These are phyloP conservation scores for Stramonita haemastoma DNA, from an alignment of 2,888 invertebrate species.

Conservation along the genomic window DNA sequence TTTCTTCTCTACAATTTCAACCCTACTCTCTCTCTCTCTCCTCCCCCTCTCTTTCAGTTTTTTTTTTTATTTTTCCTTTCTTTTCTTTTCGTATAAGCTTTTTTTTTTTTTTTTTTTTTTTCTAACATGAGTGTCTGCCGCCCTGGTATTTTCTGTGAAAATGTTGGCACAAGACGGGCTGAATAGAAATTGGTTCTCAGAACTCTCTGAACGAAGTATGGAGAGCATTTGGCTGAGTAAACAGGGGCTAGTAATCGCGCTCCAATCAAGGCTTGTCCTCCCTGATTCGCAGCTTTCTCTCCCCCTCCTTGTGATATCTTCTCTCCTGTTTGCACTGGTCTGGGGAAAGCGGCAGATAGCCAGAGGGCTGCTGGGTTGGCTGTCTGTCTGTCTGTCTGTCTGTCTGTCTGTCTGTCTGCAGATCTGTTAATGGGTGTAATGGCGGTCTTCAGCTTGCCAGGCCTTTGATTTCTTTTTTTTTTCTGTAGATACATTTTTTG, in stretches of 20 bases:
- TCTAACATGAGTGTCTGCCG: not conserved
- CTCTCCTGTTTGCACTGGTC: not conserved
- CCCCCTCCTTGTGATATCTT: not conserved
- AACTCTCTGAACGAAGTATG: slow-evolving; percentile 35
- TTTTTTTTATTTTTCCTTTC: not conserved
- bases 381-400: no score
- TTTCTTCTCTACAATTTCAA: not conserved
- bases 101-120: not conserved
- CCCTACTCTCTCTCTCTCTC: not conserved
- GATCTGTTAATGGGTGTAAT: not conserved
- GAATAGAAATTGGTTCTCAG: slow-evolving; percentile 31
- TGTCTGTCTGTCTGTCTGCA: no score
- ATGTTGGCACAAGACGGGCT: slow-evolving; percentile 11
- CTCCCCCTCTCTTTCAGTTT: not conserved
- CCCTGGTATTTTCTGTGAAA: slow-evolving; percentile 36
- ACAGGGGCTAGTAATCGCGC: slow-evolving; percentile 26
- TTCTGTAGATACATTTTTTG: not conserved
- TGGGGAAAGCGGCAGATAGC: not conserved
- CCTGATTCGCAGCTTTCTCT: not conserved
- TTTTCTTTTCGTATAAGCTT: not conserved
- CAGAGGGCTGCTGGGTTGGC: not conserved
- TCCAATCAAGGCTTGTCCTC: slow-evolving; percentile 32
- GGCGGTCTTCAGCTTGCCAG: no score
- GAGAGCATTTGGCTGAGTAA: slow-evolving; percentile 35
- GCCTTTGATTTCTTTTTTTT: not conserved